Conservation (phyloP, 92 coral and sea anemone genomes). For the Muricea muricata region DNA sequence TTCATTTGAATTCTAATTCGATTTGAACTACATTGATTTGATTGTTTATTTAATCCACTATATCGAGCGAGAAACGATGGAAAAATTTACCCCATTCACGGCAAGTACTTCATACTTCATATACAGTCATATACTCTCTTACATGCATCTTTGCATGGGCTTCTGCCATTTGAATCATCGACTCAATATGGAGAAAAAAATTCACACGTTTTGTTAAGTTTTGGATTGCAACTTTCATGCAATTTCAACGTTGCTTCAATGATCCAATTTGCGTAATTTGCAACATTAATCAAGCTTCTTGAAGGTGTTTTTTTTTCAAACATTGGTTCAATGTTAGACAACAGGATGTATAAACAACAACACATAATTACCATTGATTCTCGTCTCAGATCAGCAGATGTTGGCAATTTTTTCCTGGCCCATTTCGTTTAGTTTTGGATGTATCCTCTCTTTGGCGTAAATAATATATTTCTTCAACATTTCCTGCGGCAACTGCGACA, state of each 20-base stretch:
- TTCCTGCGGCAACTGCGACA: slow-evolving; percentile 81
- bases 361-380: slow-evolving; percentile 84
- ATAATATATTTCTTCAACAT: slow-evolving; percentile 93
- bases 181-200: slow-evolving; percentile 81
- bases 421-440: slow-evolving; percentile 96
- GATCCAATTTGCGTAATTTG: too few relatives aligned
- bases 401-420: slow-evolving; percentile 94
- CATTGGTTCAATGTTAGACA: too few relatives aligned
- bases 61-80: slow-evolving; percentile 21
- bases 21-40: too few relatives aligned
- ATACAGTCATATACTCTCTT: slow-evolving; percentile 89
- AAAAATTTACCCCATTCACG: neutral
- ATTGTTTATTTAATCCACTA: slow-evolving; percentile 27
- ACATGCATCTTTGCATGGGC: slow-evolving; percentile 96
- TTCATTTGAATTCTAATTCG: too few relatives aligned
- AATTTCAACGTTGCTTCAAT: too few relatives aligned
- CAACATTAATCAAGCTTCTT: too few relatives aligned
- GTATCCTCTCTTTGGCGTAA: slow-evolving; percentile 91
- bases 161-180: slow-evolving; percentile 99
- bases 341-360: too few relatives aligned
- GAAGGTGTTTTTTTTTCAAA: too few relatives aligned
- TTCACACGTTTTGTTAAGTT: neutral
- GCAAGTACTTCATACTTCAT: slow-evolving; percentile 56
- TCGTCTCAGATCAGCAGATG: slow-evolving; percentile 92
- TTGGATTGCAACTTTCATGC: too few relatives aligned